Evolutionary conservation across 92 coral and sea anemone species (phyloP).

Genomic region (Epizoanthus illoricatus): DNA sequence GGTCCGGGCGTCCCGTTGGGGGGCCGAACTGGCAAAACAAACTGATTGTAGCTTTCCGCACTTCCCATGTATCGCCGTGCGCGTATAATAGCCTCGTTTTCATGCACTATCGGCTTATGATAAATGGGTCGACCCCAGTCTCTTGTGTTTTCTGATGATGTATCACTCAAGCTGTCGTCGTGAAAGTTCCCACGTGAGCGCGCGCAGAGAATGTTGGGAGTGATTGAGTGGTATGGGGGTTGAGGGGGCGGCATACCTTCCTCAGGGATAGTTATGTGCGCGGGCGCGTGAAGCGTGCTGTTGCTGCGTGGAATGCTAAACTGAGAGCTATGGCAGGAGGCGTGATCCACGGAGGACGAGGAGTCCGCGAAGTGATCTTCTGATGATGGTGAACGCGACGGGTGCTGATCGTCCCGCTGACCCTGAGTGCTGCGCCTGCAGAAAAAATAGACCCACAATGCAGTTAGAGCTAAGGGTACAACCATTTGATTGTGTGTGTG

Average conservation of each 20-base stretch:
- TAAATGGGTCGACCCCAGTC: conserved; percentile 75
- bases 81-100: conserved; percentile 54
- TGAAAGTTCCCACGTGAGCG: conserved; percentile 56
- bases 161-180: conserved; percentile 80
- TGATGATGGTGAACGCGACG: conserved; percentile 86
- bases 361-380: conserved; percentile 92
- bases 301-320: conserved; percentile 89
- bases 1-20: conserved; percentile 74
- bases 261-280: conserved; percentile 79
- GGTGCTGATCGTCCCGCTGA: conserved; percentile 43
- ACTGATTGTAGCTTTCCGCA: conserved; percentile 48
- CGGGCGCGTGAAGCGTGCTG: conserved; percentile 58
- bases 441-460: background rate
- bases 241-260: conserved; percentile 80
- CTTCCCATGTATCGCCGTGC: conserved; percentile 61
- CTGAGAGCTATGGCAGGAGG: conserved; percentile 82
- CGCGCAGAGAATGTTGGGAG: conserved; percentile 51
- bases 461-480: background rate
- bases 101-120: conserved; percentile 79
- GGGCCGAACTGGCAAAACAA: conserved; percentile 56
- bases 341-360: conserved; percentile 88
- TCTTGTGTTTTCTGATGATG: conserved; percentile 73
- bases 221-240: conserved; percentile 67
- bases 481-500: no score
- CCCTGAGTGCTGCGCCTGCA: conserved; percentile 59